A percentile compares a stretch with the other conserved stretches of the same genome.
Evolutionary conservation across 2,888 invertebrate species (phyloP).

Genomic region (Drosophila recens): DNA sequence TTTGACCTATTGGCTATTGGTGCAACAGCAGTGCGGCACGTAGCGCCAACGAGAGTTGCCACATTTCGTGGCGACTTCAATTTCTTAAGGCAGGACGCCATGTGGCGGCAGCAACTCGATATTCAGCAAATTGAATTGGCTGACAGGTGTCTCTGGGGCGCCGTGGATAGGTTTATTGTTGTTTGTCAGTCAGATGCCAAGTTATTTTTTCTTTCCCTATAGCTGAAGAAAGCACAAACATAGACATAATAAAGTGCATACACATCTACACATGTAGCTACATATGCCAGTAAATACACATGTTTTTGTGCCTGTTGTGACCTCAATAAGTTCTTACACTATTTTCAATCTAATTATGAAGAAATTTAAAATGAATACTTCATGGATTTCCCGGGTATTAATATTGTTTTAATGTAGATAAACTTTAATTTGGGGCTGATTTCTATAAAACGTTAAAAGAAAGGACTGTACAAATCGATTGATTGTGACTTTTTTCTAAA

Average conservation of each 20-base stretch:
- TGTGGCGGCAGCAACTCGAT: conserved; percentile 46
- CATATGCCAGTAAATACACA: conserved; percentile 1
- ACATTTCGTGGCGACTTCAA: conserved; percentile 20
- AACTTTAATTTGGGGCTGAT: not conserved
- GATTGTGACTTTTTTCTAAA: too few species aligned
- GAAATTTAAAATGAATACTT: not conserved
- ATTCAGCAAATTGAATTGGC: conserved; percentile 62
- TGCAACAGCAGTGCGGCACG: conserved; percentile 30
- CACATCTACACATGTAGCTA: not conserved
- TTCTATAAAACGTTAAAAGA: too few species aligned
- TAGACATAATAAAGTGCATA: not conserved
- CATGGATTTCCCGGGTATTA: not conserved
- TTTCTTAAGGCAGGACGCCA: conserved; percentile 19
- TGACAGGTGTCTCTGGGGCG: conserved; percentile 70
- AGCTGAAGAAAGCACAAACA: not conserved
- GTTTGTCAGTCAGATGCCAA: conserved; percentile 38
- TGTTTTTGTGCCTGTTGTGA: conserved; percentile 2
- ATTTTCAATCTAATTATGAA: not conserved
- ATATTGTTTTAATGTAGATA: not conserved
- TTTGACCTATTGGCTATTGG: conserved; percentile 22
- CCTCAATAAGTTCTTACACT: not conserved
- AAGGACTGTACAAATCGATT: too few species aligned
- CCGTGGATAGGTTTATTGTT: conserved; percentile 37
- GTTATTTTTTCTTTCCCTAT: not conserved
- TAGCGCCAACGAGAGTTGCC: conserved; percentile 22